phyloP scores from a whole-genome alignment of 2,797 vertebrate species.

The Lophius americanus region DNA sequence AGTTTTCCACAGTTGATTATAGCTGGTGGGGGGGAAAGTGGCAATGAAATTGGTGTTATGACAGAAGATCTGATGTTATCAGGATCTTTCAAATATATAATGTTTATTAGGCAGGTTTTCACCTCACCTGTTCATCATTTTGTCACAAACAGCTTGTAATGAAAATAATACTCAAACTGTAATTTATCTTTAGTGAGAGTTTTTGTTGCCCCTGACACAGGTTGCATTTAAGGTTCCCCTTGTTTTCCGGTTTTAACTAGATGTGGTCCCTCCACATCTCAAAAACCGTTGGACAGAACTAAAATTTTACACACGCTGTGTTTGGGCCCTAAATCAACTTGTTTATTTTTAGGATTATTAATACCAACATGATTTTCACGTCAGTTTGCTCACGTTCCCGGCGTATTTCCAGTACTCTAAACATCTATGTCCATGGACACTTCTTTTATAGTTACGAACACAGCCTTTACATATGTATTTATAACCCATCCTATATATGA shows the following conservation, averaged over 20 bases:
- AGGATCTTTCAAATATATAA: neutral
- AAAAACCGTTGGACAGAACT: no score
- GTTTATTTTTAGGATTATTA: no score
- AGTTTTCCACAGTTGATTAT: slow-evolving; percentile 5
- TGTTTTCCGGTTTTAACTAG: no score
- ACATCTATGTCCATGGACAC: no score
- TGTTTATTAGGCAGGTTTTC: neutral
- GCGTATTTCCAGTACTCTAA: no score
- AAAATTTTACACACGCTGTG: no score
- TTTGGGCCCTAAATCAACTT: no score
- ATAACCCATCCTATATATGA: neutral
- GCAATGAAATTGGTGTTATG: neutral
- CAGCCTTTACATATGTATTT: neutral
- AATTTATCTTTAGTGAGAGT: neutral
- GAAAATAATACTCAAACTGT: neutral
- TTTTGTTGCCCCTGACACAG: neutral
- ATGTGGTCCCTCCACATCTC: no score
- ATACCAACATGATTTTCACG: no score
- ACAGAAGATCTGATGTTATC: neutral
- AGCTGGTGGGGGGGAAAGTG: neutral
- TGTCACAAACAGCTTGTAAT: neutral
- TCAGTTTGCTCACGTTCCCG: no score
- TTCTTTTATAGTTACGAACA: neutral
- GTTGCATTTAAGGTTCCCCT: no score
- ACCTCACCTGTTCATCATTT: slow-evolving; percentile 1